Percentiles rank a stretch among this genome's conserved stretches.
These are phyloP conservation scores for Limulus polyphemus DNA, from an alignment of 2,888 invertebrate species.

Conservation along the genomic window DNA sequence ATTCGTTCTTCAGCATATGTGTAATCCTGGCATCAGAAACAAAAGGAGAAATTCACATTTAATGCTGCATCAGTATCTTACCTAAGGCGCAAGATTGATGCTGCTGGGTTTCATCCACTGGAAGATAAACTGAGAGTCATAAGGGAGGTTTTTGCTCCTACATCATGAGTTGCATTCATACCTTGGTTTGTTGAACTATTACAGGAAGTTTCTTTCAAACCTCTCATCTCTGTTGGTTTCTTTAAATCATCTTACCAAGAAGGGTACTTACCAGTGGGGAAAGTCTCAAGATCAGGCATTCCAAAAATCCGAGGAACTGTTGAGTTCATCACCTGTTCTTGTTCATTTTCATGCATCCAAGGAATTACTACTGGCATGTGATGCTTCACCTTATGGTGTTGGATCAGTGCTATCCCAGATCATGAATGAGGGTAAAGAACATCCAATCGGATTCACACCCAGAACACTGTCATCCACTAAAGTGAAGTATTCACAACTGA, in stretches of 20 bases:
- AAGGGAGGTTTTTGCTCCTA: conserved; percentile 26
- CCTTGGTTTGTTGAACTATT: conserved; percentile 30
- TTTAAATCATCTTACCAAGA: conserved; percentile 24
- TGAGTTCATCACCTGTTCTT: conserved; percentile 27
- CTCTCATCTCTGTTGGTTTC: conserved; percentile 25
- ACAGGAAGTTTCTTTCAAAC: conserved; percentile 28
- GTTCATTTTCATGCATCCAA: conserved; percentile 31
- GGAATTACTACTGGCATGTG: conserved; percentile 32
- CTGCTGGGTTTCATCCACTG: conserved; percentile 23
- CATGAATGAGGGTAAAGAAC: conserved; percentile 36
- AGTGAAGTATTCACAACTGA: conserved; percentile 1
- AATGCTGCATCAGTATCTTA: conserved; percentile 26
- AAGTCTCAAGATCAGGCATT: conserved; percentile 23
- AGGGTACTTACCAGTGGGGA: conserved; percentile 24
- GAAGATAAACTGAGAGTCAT: conserved; percentile 28
- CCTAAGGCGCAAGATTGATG: conserved; percentile 26
- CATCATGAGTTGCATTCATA: conserved; percentile 28
- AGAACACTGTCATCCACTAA: conserved; percentile 23
- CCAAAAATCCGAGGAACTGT: conserved; percentile 24
- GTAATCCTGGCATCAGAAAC: neutral
- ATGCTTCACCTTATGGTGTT: conserved; percentile 33
- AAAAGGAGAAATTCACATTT: conserved; percentile 23
- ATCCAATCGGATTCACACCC: conserved; percentile 28
- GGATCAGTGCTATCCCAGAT: conserved; percentile 29
- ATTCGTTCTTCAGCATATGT: neutral